Conservation (phyloP, 2,113 vertebrate genomes). For the Kryptolebias marmoratus region DNA sequence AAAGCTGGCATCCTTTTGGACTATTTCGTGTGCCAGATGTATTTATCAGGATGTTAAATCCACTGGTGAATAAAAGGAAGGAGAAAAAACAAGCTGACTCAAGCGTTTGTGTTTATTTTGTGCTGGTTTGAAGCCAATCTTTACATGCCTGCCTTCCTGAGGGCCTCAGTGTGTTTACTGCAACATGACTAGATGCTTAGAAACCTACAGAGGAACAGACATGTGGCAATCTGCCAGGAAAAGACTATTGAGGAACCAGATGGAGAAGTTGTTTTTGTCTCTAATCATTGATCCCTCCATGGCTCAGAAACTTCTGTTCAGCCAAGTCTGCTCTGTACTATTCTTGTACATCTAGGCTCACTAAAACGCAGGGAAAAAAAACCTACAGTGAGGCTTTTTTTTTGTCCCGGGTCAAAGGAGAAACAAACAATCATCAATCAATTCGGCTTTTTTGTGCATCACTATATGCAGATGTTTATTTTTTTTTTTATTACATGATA, state of each 20-base stretch:
- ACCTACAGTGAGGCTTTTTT: neutral
- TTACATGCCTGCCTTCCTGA: constrained; percentile 58
- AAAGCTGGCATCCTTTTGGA: constrained; percentile 19
- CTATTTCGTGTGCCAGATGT: neutral
- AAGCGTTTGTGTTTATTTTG: constrained; percentile 55
- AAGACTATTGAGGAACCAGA: constrained; percentile 56
- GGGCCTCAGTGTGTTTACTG: constrained; percentile 50
- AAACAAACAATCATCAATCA: neutral
- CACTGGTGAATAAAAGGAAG: neutral
- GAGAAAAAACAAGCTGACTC: constrained; percentile 17
- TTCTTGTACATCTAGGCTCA: constrained; percentile 31
- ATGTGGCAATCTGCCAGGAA: constrained; percentile 58
- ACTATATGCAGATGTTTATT: too few relatives aligned
- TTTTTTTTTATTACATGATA: too few relatives aligned
- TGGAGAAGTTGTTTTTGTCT: constrained; percentile 58
- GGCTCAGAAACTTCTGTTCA: constrained; percentile 43
- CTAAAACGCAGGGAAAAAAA: constrained; percentile 19
- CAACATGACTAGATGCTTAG: constrained; percentile 47
- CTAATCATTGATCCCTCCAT: constrained; percentile 42
- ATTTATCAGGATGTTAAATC: constrained; percentile 36
- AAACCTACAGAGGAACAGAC: constrained; percentile 53
- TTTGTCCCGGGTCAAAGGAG: neutral
- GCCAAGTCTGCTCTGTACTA: constrained; percentile 36
- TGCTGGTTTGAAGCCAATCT: constrained; percentile 45
- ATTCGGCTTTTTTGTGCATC: too few relatives aligned